phyloP scores from a whole-genome alignment of 2,888 invertebrate genomes.

The Cantharis flavilabris region DNA sequence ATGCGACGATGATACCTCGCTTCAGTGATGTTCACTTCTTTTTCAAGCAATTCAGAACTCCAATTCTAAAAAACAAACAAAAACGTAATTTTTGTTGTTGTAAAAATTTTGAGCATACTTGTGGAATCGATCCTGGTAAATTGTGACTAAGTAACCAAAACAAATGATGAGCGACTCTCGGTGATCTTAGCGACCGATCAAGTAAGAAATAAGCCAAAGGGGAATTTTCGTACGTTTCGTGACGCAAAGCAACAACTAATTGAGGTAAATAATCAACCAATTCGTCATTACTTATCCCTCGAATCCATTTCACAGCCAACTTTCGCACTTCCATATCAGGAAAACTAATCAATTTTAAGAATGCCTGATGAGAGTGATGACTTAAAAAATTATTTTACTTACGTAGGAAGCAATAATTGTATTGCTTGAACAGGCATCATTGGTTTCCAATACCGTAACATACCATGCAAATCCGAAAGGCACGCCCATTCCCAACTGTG shows the following conservation, averaged over 20 bases:
- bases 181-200: constrained; percentile 81
- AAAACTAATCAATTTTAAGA: constrained; percentile 67
- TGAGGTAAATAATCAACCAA: constrained; percentile 92
- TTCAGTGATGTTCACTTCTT: constrained; percentile 69
- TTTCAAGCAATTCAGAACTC: constrained; percentile 48
- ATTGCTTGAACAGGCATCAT: constrained; percentile 88
- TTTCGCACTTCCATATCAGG: constrained; percentile 88
- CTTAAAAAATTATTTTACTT: constrained; percentile 41
- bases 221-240: constrained; percentile 90
- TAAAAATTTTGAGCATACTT: constrained; percentile 59
- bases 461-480: constrained; percentile 82
- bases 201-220: constrained; percentile 81
- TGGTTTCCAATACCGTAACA: constrained; percentile 86
- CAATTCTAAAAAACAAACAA: constrained; percentile 27
- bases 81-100: constrained; percentile 12
- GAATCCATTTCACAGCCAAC: constrained; percentile 82
- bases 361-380: background rate
- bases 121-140: constrained; percentile 78
- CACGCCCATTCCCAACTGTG: constrained; percentile 92
- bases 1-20: constrained; percentile 77
- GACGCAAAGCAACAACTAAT: constrained; percentile 86
- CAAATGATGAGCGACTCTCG: constrained; percentile 90
- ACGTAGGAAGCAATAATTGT: constrained; percentile 91
- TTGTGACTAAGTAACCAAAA: constrained; percentile 92
- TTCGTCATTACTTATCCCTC: constrained; percentile 81